A percentile compares a stretch with the other conserved stretches of the same genome.
Evolutionary conservation across 2,797 vertebrate species (phyloP).

Genomic region (Esox lucius): DNA sequence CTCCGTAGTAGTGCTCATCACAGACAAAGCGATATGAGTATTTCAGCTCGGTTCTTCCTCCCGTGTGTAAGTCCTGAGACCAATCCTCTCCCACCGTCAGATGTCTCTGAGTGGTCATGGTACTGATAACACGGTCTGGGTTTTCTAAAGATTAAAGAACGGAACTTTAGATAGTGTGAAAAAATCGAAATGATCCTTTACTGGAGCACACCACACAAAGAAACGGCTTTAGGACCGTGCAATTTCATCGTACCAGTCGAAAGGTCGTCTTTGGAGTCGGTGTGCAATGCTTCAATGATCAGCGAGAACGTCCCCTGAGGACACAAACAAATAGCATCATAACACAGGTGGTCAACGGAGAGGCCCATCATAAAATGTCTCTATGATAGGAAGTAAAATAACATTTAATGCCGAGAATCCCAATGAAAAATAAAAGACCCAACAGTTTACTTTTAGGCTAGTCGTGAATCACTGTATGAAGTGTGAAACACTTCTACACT

Average conservation of each 20-base stretch:
- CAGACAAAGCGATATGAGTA: conserved; percentile 96
- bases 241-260: conserved; percentile 82
- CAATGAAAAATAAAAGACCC: conserved; percentile 34
- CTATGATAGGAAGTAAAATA: conserved; percentile 14
- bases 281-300: conserved; percentile 94
- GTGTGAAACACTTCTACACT: conserved; percentile 47
- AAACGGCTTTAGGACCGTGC: neutral
- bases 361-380: conserved; percentile 39
- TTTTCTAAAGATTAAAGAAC: conserved; percentile 73
- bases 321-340: conserved; percentile 53
- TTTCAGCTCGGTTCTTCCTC: conserved; percentile 86
- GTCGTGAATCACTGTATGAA: neutral
- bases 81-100: conserved; percentile 93
- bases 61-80: conserved; percentile 94
- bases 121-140: conserved; percentile 91
- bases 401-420: conserved; percentile 24
- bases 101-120: conserved; percentile 91
- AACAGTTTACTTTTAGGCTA: neutral
- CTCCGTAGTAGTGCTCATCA: conserved; percentile 94
- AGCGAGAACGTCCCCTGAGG: conserved; percentile 94
- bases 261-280: conserved; percentile 91
- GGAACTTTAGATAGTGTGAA: neutral
- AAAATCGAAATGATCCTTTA: neutral
- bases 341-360: conserved; percentile 56
- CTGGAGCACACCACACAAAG: neutral